A percentile compares a stretch with the other conserved stretches of the same genome.
phyloP scores from a whole-genome alignment of 2,113 vertebrate species.

The Muntiacus reevesi region DNA sequence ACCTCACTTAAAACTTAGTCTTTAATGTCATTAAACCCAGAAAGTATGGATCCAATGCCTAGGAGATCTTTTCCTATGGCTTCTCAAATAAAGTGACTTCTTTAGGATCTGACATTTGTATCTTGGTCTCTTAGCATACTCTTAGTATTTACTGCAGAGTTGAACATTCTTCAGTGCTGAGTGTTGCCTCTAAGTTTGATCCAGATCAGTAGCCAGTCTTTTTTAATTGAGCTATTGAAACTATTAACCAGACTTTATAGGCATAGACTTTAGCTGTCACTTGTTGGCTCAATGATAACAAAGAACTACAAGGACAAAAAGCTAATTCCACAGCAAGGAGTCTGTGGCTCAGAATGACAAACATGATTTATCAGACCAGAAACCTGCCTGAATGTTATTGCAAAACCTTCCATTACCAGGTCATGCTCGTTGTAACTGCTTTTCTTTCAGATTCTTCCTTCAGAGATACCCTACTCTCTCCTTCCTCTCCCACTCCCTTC shows the following conservation, averaged over 20 bases:
- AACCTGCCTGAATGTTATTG: conserved; percentile 58
- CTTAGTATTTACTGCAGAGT: conserved; percentile 55
- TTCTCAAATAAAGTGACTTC: conserved; percentile 44
- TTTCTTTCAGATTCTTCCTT: conserved; percentile 57
- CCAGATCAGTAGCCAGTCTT: conserved; percentile 54
- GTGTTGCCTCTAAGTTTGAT: conserved; percentile 63
- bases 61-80: background rate
- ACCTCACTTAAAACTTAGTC: background rate
- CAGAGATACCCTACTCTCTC: background rate
- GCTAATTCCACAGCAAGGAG: conserved; percentile 77
- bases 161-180: conserved; percentile 65
- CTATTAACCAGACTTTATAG: conserved; percentile 67
- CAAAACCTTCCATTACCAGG: conserved; percentile 63
- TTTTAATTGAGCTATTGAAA: conserved; percentile 67
- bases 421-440: conserved; percentile 83
- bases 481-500: background rate
- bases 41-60: background rate
- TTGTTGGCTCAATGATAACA: conserved; percentile 77
- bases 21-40: background rate
- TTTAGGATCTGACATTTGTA: conserved; percentile 15
- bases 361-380: conserved; percentile 43
- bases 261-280: conserved; percentile 70
- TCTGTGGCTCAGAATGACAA: conserved; percentile 73
- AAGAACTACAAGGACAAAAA: conserved; percentile 75
- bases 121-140: conserved; percentile 42